Percentiles rank a stretch among this genome's conserved stretches.
These are phyloP conservation scores for Brachionus plicatilis DNA, from an alignment of 1,140 invertebrate genomes.

Conservation along the genomic window DNA sequence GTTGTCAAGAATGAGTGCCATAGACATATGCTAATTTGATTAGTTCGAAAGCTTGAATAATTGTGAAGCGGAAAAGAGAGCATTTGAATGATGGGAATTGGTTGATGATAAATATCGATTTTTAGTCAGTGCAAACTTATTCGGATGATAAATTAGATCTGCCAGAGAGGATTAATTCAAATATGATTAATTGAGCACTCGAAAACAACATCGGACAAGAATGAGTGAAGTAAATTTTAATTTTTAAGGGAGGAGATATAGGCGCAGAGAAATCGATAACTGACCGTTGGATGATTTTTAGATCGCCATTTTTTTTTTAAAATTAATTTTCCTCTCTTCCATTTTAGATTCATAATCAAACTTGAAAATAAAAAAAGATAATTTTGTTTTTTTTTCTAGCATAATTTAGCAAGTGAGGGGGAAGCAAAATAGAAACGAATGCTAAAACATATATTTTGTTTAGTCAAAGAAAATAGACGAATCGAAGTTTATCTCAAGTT, in stretches of 20 bases:
- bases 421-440: neutral
- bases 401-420: slow-evolving; percentile 20
- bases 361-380: neutral
- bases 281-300: neutral
- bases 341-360: slow-evolving; percentile 13
- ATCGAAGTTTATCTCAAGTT: slow-evolving; percentile 34
- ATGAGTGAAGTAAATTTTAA: neutral
- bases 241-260: neutral
- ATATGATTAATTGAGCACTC: neutral
- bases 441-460: neutral
- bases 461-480: neutral
- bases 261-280: neutral
- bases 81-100: neutral
- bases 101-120: neutral
- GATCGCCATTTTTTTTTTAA: neutral
- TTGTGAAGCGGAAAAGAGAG: neutral
- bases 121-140: neutral
- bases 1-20: neutral
- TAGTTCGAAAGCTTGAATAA: neutral
- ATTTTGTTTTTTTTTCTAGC: neutral
- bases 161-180: neutral
- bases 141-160: neutral
- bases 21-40: neutral
- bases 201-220: neutral
- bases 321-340: neutral